Base-by-base conservation (phyloP, 2,888 invertebrate genomes). In the Lepas anatifera region DNA sequence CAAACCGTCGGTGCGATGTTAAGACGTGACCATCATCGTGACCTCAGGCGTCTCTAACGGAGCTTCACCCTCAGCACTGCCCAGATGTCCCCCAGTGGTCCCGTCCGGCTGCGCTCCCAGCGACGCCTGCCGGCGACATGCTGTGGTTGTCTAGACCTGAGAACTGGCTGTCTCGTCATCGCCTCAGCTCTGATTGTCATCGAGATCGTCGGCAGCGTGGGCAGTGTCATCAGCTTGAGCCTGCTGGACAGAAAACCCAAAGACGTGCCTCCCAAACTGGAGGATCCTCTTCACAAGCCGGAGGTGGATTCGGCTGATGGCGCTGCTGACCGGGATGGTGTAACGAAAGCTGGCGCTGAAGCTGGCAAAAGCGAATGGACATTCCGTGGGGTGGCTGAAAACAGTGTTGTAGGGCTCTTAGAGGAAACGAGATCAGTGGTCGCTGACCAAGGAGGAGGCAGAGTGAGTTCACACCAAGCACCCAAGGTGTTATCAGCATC, bases 121-220 rank as follows among this genome's bases (percentile, higher is more conserved):
- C 41, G 52, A 29, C 32, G 32, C 16, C 13, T 32, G 58, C 58
- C 58, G 35, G 58, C 35, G 25, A 22, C 35, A 32, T 58, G 58
- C 58, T 58, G 58, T n/a, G 58, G 58, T 35, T 58, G 58, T 16
- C 58, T 58, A 22, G 58, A 58, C 58, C 58, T 58, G 58, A 32
- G 58, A 32, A 58, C 58, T 35, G 58, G 58, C 58, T 58, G 58
- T 8, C 22, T 58, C 11, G 35, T 29, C 22, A 58, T 58, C 58
- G 58, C 58, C 35, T 32, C 58, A 10, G 58, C 58, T 10, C 32
- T 58, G 18, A 35, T 58, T 35, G 58, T 58, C 16, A 32, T 58
- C 32, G 58, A 58, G 35, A 6, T 58, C 18, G 7, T 58, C 22
- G 58, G 58, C 58, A 35, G 58, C 58, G 58, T 29, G 8, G 35